Conservation (phyloP, 1,140 invertebrate species). For the Halesus radiatus region DNA sequence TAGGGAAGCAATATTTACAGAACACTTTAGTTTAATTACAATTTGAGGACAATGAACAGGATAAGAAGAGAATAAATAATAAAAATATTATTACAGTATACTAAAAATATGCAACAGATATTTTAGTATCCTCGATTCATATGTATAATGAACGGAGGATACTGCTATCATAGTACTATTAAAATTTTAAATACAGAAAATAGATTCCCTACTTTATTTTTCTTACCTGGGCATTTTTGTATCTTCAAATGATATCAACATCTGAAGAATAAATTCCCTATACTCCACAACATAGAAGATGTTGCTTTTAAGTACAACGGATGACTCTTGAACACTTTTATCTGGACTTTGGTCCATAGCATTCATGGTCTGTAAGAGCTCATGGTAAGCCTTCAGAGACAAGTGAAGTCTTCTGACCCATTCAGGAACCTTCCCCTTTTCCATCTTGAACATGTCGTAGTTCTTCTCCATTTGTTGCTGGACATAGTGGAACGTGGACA, state of each 20-base stretch:
- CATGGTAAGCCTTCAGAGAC: slow-evolving; percentile 77
- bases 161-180: too few species aligned
- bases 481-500: slow-evolving; percentile 92
- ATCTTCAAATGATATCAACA: slow-evolving; percentile 87
- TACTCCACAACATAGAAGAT: slow-evolving; percentile 96
- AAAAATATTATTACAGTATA: too few species aligned
- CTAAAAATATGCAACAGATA: too few species aligned
- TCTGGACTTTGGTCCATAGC: slow-evolving; percentile 85
- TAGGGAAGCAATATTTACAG: too few species aligned
- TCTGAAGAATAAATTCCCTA: slow-evolving; percentile 87
- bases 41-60: too few species aligned
- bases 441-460: slow-evolving; percentile 87
- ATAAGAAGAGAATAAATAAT: too few species aligned
- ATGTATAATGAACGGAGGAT: too few species aligned
- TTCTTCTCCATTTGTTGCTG: slow-evolving; percentile 93
- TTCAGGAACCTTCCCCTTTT: slow-evolving; percentile 86
- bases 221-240: slow-evolving; percentile 86
- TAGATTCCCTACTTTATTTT: too few species aligned
- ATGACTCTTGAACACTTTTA: slow-evolving; percentile 78
- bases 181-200: too few species aligned
- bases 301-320: slow-evolving; percentile 90
- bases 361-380: slow-evolving; percentile 81
- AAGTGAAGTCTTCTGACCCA: slow-evolving; percentile 91
- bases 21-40: too few species aligned
- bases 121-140: too few species aligned